These are phyloP conservation scores for Andricus quercusramuli DNA, from an alignment of 2,888 invertebrate genomes.

Conservation along the genomic window DNA sequence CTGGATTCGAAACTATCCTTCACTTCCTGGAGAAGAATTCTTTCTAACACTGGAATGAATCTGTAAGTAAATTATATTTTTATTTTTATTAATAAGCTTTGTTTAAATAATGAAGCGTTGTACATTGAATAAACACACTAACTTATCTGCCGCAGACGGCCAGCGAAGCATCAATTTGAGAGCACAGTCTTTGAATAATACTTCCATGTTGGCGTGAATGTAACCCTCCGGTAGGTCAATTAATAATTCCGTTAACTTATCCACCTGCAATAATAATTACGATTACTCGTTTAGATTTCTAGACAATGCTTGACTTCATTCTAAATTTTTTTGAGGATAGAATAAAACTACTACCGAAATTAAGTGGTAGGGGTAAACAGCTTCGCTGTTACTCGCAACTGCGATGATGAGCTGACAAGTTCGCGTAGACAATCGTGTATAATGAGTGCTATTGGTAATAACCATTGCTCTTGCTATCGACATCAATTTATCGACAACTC, in stretches of 20 bases:
- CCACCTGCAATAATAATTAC: conserved; percentile 65
- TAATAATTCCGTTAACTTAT: conserved; percentile 74
- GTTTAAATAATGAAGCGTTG: neutral
- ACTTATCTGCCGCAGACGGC: conserved; percentile 75
- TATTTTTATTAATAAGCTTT: neutral
- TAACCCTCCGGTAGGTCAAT: conserved; percentile 74
- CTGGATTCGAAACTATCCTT: conserved; percentile 63
- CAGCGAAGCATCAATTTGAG: conserved; percentile 76
- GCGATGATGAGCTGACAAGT: conserved; percentile 76
- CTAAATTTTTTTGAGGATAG: conserved; percentile 11
- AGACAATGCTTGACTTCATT: neutral
- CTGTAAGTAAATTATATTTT: conserved; percentile 53
- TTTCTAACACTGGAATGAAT: conserved; percentile 71
- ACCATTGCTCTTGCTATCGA: conserved; percentile 75
- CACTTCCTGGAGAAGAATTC: conserved; percentile 67
- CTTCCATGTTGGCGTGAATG: conserved; percentile 73
- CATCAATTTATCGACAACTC: conserved; percentile 75
- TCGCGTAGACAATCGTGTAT: conserved; percentile 74
- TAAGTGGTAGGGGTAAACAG: conserved; percentile 75
- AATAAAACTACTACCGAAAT: conserved; percentile 68
- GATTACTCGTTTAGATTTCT: neutral
- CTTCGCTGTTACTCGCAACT: conserved; percentile 73
- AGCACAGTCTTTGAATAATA: conserved; percentile 73
- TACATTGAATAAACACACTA: conserved; percentile 16
- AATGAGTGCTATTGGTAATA: conserved; percentile 76